Evolutionary conservation across 2,888 invertebrate species (phyloP), one percentile per base, ranked within the genome.

Genomic region (Apodemia mormo): DNA sequence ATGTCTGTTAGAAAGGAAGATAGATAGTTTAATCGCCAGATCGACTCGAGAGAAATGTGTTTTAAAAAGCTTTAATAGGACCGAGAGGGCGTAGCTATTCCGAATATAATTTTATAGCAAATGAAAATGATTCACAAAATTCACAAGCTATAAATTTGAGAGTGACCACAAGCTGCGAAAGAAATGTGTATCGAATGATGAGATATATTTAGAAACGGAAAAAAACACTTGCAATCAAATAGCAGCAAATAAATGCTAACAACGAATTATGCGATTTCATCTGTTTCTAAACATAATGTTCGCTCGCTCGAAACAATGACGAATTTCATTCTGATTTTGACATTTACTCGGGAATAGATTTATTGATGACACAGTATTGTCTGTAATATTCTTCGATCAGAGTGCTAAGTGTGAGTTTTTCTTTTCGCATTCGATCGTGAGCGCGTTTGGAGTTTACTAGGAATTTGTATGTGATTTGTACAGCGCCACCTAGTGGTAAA

Each of bases 101-200:
- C 81, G 82, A 81, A 82, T 82, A 78, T 84, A 83, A 85, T 79
- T 83, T 82, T 77, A 81, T 80, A 74, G 78, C 74, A 77, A 78
- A 74, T 74, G 69, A 69, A 70, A 66, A 77, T 81, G 83, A 82
- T 78, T 84, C 82, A 80, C 77, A 77, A 78, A 77, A 78, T 80
- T 80, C 81, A 78, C 77, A 77, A 76, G 78, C 80, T 79, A 81
- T 79, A 83, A 83, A 82, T 78, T 75, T 74, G 78, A 74, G 72
- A 77, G 77, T 74, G 75, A 76, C 77, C 73, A 75, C 77, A 75
- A 73, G 65, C 68, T 65, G 69, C 68, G 74, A 75, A 75, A 75
- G 69, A 76, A 74, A 75, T 76, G 70, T 69, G 65, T 70, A 72
- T 73, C 72, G 70, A 72, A 75, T 73, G 70, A 71, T 72, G 68